Conservation (phyloP, 2,113 vertebrate genomes). For the Typhlomys cinereus region DNA sequence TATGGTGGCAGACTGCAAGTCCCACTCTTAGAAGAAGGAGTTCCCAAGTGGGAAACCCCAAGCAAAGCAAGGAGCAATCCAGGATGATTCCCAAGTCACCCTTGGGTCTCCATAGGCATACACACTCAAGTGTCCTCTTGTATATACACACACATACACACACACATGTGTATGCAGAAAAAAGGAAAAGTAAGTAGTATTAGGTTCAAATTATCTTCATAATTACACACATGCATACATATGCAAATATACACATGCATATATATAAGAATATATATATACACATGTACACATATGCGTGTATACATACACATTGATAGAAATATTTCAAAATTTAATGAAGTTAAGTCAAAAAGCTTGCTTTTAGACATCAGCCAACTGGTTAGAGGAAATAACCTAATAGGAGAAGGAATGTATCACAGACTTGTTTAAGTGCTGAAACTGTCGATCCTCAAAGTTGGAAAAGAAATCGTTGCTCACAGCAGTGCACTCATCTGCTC, state of each 20-base stretch:
- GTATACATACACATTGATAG: constrained; percentile 6
- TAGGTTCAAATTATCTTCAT: background rate
- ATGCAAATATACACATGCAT: background rate
- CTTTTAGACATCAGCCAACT: constrained; percentile 54
- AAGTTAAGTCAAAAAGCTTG: constrained; percentile 56
- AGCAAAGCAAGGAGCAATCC: too few relatives aligned
- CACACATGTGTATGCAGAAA: too few relatives aligned
- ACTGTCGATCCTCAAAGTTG: constrained; percentile 32
- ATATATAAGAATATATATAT: too few relatives aligned
- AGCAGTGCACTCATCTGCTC: constrained; percentile 63
- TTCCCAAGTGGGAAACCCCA: too few relatives aligned
- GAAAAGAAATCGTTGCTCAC: constrained; percentile 72
- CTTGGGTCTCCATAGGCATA: too few relatives aligned
- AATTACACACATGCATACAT: background rate
- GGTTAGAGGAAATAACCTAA: constrained; percentile 47
- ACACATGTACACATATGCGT: too few relatives aligned
- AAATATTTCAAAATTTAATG: constrained; percentile 46
- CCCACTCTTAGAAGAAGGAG: too few relatives aligned
- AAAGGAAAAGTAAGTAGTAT: too few relatives aligned
- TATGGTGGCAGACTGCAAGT: too few relatives aligned
- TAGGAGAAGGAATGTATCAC: constrained; percentile 40
- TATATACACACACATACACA: too few relatives aligned
- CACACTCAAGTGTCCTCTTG: too few relatives aligned
- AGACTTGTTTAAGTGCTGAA: background rate
- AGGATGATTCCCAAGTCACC: too few relatives aligned